phyloP scores from a whole-genome alignment of 2,113 vertebrate genomes.

The Monarcha castaneiventris region DNA sequence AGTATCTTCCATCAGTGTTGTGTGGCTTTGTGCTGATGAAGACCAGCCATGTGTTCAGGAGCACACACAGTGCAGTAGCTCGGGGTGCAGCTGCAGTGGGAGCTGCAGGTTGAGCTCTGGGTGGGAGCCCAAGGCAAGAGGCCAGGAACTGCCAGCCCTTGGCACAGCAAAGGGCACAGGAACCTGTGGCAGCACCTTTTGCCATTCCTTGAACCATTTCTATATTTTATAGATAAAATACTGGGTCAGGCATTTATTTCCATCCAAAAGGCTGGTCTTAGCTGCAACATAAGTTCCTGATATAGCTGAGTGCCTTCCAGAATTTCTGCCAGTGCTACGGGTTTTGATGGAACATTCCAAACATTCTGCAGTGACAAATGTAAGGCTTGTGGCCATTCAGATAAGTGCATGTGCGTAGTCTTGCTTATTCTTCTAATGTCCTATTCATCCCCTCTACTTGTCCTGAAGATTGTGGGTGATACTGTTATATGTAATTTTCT shows the following conservation, averaged over 20 bases:
- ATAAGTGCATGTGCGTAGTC: neutral
- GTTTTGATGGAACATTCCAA: neutral
- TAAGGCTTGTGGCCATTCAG: neutral
- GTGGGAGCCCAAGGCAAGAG: neutral
- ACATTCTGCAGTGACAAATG: neutral
- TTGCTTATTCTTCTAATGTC: neutral
- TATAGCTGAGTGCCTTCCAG: neutral
- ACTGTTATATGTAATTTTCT: neutral
- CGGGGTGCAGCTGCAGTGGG: rapidly evolving
- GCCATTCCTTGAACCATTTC: neutral
- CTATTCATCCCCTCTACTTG: neutral
- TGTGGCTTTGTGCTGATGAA: neutral
- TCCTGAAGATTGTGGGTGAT: neutral
- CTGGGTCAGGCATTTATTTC: neutral
- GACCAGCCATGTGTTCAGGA: neutral
- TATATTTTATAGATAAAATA: neutral
- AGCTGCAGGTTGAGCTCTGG: neutral
- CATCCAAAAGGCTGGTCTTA: neutral
- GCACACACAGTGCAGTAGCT: neutral
- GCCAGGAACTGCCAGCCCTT: neutral
- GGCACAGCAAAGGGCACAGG: neutral
- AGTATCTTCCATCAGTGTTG: neutral
- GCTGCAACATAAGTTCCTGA: neutral
- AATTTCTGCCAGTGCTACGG: neutral
- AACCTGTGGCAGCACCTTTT: neutral